Evolutionary conservation across 2,797 vertebrate genomes (phyloP).

Genomic region (Sebastes jordani): DNA sequence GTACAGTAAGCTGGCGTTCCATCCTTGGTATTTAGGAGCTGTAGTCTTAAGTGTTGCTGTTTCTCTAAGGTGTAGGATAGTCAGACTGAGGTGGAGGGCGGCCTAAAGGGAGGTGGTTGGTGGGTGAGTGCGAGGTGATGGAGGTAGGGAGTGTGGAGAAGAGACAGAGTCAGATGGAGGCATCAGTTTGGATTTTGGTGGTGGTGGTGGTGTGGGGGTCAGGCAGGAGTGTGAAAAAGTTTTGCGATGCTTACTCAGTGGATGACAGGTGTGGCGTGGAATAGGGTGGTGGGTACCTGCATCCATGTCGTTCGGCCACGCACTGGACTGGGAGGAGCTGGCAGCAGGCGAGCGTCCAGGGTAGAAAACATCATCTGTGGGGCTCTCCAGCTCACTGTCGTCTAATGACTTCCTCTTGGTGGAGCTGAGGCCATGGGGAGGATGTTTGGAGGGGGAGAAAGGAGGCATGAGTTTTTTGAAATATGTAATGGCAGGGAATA

Average conservation of each 20-base stretch:
- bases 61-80: neutral
- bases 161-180: constrained; percentile 30
- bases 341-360: constrained; percentile 93
- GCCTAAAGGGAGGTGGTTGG: neutral
- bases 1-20: constrained; percentile 6
- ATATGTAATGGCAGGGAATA: neutral
- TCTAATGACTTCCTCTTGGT: constrained; percentile 95
- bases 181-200: constrained; percentile 34
- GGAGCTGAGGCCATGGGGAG: constrained; percentile 77
- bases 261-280: constrained; percentile 21
- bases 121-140: neutral
- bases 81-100: neutral
- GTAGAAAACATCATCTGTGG: constrained; percentile 95
- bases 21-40: neutral
- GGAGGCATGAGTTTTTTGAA: neutral
- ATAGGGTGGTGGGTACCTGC: constrained; percentile 82
- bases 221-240: constrained; percentile 15
- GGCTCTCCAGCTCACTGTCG: constrained; percentile 96
- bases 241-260: constrained; percentile 32
- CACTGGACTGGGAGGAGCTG: constrained; percentile 94
- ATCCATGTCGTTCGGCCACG: constrained; percentile 94
- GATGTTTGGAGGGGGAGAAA: constrained; percentile 1
- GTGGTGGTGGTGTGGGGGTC: constrained; percentile 3
- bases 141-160: constrained; percentile 12
- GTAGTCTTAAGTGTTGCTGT: neutral